Base-by-base conservation (phyloP, 2,113 vertebrate genomes). In the Petroica traversi region DNA sequence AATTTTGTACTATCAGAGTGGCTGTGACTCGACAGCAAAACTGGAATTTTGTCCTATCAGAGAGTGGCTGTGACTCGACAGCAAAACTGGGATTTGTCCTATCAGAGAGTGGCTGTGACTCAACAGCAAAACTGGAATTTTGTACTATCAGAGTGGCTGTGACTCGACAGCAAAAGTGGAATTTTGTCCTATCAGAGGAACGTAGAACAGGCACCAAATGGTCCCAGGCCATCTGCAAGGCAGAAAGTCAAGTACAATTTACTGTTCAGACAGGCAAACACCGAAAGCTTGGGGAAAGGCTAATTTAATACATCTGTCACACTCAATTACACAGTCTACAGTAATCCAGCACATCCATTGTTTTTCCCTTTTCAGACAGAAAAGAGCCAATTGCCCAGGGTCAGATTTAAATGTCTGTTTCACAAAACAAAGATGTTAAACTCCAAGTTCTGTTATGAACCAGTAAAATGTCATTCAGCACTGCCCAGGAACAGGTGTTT, bases 301-400 rank as follows among this genome's bases (percentile, higher is more conserved):
- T 95, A 52, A 97, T 95, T 93, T 85, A 95, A 89, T 85, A 57
- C 90, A 88, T 88, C 91, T 97, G 96, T 81, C 96, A 81, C 58
- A 40, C 63, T 69, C 96, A 82, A 86, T 96, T 91, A 89, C 92
- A 72, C n/a, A 63, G 61, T 55, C n/a, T 78, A 81, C 91, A 77
- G 72, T 33, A 95, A 85, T 45, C 68, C 82, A 88, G 81, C 95
- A 85, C 84, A 96, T n/a, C 73, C 61, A 41, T 43, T 76, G 74
- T 16, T 40, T 81, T 71, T 45, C 38, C 72, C 45, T 77, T 36
- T 71, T 75, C 80, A 73, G 48, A 95, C 59, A 84, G 71, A 88
- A 83, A 91, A 91, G 67, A 92, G 68, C 68, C 93, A 43, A 79
- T 85, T 86, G 87, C 54, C 87, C 75, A 88, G 75, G 49, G 73